These are phyloP conservation scores for Galbula dea DNA, from an alignment of 2,113 vertebrate genomes.

Conservation along the genomic window DNA sequence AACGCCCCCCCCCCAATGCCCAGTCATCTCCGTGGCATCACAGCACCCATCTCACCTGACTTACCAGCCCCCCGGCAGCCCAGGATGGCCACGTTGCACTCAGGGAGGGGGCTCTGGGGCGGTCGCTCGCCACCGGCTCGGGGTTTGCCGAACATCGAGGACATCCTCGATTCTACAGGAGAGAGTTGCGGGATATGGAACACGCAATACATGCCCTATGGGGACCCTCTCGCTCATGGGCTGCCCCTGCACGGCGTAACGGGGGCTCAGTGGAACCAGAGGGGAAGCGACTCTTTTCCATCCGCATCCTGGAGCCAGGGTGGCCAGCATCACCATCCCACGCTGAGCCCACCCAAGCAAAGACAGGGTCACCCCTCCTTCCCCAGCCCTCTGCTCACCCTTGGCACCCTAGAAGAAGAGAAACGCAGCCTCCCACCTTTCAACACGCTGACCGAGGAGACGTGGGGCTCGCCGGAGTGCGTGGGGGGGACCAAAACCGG, in stretches of 20 bases:
- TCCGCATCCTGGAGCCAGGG: background rate
- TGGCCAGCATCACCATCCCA: background rate
- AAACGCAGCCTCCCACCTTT: background rate
- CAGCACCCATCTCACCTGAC: conserved; percentile 75
- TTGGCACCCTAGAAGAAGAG: background rate
- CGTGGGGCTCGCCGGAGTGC: background rate
- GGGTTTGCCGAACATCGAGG: conserved; percentile 85
- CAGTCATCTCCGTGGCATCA: background rate
- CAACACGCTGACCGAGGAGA: background rate
- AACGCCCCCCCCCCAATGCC: background rate
- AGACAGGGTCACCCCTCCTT: background rate
- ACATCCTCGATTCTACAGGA: conserved; percentile 66
- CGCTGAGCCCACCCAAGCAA: background rate
- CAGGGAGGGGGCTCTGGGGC: conserved; percentile 58
- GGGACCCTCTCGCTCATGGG: background rate
- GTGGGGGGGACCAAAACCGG: background rate
- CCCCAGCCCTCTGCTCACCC: background rate
- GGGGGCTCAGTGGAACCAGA: background rate
- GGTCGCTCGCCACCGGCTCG: conserved; percentile 63
- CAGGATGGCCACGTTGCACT: conserved; percentile 85
- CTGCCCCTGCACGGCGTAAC: background rate
- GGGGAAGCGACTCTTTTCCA: background rate
- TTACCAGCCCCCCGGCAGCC: conserved; percentile 85
- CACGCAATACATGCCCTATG: accelerated
- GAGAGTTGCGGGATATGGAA: background rate